These are phyloP conservation scores for Ephialtes manifestator DNA, from an alignment of 2,888 invertebrate genomes.

Conservation along the genomic window DNA sequence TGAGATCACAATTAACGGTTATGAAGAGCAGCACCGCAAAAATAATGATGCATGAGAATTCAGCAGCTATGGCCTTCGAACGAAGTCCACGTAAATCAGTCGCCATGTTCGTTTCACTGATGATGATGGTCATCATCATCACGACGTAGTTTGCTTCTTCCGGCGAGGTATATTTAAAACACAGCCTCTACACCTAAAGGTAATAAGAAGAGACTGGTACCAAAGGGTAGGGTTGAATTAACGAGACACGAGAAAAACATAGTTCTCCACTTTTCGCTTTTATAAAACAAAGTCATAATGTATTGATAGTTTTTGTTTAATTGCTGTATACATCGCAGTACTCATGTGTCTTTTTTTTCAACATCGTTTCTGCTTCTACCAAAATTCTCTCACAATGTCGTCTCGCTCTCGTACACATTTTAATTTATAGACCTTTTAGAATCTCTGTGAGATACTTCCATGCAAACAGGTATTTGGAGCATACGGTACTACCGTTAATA, in stretches of 20 bases:
- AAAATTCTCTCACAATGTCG: slow-evolving; percentile 40
- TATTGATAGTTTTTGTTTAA: slow-evolving; percentile 80
- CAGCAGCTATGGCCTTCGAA: slow-evolving; percentile 13
- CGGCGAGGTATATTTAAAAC: too few species aligned
- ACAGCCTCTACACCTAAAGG: not conserved
- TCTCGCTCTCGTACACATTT: slow-evolving; percentile 39
- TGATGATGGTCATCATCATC: not conserved
- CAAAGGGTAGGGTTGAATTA: slow-evolving; percentile 25
- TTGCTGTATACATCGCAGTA: slow-evolving; percentile 82
- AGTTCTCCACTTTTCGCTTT: slow-evolving; percentile 75
- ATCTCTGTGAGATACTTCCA: slow-evolving; percentile 48
- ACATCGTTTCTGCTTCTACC: slow-evolving; percentile 50
- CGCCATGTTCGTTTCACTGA: not conserved
- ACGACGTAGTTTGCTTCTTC: not conserved
- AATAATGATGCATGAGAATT: slow-evolving; percentile 21
- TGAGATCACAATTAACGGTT: not conserved
- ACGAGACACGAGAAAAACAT: slow-evolving; percentile 48
- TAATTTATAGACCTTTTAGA: slow-evolving; percentile 30
- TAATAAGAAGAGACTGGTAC: not conserved
- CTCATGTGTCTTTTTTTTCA: slow-evolving; percentile 70
- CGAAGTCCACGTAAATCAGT: slow-evolving; percentile 1
- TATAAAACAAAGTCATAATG: slow-evolving; percentile 83
- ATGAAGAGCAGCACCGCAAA: not conserved
- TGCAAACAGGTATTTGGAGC: slow-evolving; percentile 51
- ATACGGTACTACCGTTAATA: slow-evolving; percentile 37